Evolutionary conservation across 2,888 invertebrate species (phyloP).

Genomic region (Desoria tigrina): DNA sequence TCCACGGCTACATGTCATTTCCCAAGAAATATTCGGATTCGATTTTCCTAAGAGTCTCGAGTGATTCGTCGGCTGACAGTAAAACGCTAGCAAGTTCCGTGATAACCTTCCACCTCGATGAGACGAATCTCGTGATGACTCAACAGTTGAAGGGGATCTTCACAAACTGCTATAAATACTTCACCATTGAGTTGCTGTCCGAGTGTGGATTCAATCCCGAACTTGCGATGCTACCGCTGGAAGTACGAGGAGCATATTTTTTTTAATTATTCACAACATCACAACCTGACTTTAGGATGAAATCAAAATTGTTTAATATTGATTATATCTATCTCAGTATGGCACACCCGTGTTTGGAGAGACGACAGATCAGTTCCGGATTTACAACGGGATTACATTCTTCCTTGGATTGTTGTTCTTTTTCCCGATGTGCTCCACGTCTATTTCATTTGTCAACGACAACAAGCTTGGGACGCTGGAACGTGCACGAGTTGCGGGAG

Average conservation of each 20-base stretch:
- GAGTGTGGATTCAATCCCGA: conserved; percentile 8
- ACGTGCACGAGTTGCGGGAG: conserved; percentile 35
- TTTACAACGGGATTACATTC: conserved; percentile 59
- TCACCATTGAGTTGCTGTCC: neutral
- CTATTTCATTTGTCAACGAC: conserved; percentile 34
- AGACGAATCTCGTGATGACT: neutral
- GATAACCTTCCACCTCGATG: conserved; percentile 37
- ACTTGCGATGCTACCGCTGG: neutral
- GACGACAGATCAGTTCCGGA: conserved; percentile 66
- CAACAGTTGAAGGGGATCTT: neutral
- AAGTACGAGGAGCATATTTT: neutral
- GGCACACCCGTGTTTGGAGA: conserved; percentile 75
- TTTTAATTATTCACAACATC: too few relatives aligned
- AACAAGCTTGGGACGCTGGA: conserved; percentile 38
- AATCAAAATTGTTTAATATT: neutral
- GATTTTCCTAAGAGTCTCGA: conserved; percentile 30
- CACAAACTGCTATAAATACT: neutral
- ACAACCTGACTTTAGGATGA: neutral
- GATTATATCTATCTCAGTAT: neutral
- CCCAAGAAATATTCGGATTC: conserved; percentile 29
- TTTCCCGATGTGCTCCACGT: conserved; percentile 34
- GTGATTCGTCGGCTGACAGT: neutral
- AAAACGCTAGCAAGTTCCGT: conserved; percentile 28
- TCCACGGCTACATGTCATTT: conserved; percentile 41
- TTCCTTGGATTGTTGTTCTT: conserved; percentile 24